These are phyloP conservation scores for Thinocorus orbignyianus DNA, from an alignment of 2,113 vertebrate species.

Conservation along the genomic window DNA sequence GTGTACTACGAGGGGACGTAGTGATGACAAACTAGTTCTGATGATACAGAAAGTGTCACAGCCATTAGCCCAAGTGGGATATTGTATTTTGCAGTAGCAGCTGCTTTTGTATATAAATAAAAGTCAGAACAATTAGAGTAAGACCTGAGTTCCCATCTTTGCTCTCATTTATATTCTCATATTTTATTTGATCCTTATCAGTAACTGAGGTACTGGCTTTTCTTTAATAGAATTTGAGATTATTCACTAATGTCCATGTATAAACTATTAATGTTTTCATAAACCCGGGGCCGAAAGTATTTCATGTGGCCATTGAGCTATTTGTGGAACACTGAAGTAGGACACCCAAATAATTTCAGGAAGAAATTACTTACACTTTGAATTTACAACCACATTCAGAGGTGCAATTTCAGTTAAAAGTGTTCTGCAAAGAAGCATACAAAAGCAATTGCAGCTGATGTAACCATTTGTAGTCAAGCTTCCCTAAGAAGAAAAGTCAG, in stretches of 20 bases:
- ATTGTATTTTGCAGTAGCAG: not conserved
- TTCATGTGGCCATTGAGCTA: not conserved
- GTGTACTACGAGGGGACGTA: rapidly evolving
- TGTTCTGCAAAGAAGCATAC: not conserved
- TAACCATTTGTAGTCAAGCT: not conserved
- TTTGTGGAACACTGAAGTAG: not conserved
- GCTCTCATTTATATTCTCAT: not conserved
- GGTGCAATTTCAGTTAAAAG: not conserved
- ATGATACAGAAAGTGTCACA: not conserved
- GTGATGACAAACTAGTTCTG: not conserved
- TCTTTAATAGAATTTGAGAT: not conserved
- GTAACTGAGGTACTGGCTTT: not conserved
- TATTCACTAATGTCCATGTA: not conserved
- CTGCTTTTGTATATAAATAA: not conserved
- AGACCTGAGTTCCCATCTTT: not conserved
- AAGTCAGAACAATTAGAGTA: not conserved
- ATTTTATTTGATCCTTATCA: not conserved
- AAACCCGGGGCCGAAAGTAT: not conserved
- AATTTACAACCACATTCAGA: not conserved
- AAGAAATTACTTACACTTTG: not conserved
- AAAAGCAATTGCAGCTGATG: not conserved
- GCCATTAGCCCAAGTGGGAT: not conserved
- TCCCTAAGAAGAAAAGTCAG: not conserved
- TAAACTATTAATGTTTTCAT: not conserved
- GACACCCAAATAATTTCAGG: not conserved